Conservation (phyloP, 2,797 vertebrate genomes). For the Myripristis jacobus region DNA sequence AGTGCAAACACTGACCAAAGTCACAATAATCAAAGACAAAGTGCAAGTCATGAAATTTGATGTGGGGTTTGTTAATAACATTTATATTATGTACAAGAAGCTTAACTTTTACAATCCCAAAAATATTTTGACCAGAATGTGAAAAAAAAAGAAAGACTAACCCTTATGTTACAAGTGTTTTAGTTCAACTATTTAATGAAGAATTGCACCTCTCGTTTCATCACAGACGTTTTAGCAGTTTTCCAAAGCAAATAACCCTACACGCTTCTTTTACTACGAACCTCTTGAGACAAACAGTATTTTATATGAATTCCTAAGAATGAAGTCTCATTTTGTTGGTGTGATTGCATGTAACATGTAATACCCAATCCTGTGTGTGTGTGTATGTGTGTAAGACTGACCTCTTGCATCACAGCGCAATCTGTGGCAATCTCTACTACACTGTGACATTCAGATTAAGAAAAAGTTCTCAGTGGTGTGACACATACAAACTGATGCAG, state of each 20-base stretch:
- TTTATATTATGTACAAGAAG: background rate
- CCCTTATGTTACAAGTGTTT: background rate
- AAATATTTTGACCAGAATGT: background rate
- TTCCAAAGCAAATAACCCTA: background rate
- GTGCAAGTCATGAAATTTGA: conserved; percentile 16
- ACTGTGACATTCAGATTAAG: conserved; percentile 44
- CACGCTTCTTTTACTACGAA: too few species aligned
- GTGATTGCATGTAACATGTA: conserved; percentile 53
- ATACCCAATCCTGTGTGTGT: conserved; percentile 24
- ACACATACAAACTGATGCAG: conserved; percentile 46
- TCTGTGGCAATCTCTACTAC: conserved; percentile 69
- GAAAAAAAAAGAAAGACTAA: background rate
- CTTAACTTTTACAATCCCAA: background rate
- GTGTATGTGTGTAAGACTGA: conserved; percentile 61
- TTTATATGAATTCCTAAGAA: background rate
- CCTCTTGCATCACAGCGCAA: conserved; percentile 59
- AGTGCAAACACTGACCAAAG: background rate
- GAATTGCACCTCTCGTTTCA: too few species aligned
- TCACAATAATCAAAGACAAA: conserved; percentile 1
- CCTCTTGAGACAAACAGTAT: background rate
- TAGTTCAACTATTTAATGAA: background rate
- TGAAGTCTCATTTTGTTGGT: conserved; percentile 18
- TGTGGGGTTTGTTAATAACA: background rate
- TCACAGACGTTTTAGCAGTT: too few species aligned
- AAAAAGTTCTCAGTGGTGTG: conserved; percentile 54